Conservation (phyloP, 1,140 invertebrate species). For the Cherax quadricarinatus region DNA sequence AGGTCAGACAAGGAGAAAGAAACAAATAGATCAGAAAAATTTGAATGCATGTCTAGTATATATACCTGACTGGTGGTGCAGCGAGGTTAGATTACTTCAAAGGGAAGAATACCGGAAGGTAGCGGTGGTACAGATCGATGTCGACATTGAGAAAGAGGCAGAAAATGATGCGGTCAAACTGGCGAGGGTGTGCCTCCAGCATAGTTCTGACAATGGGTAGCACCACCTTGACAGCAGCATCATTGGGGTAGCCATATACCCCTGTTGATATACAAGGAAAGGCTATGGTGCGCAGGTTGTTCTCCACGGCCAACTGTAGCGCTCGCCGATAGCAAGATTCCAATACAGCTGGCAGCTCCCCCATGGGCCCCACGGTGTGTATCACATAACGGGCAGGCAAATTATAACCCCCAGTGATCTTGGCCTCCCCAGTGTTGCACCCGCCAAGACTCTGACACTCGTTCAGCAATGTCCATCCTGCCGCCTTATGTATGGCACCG, state of each 20-base stretch:
- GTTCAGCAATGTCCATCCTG: constrained; percentile 82
- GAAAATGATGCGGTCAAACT: constrained; percentile 87
- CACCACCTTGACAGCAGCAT: constrained; percentile 77
- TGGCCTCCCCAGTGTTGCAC: constrained; percentile 87
- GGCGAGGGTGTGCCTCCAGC: constrained; percentile 75
- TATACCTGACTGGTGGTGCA: too few relatives aligned
- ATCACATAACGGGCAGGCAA: constrained; percentile 83
- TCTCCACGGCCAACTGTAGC: constrained; percentile 80
- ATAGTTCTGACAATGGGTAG: constrained; percentile 76
- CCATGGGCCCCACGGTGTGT: constrained; percentile 88
- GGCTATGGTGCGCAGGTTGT: constrained; percentile 83
- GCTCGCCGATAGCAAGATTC: constrained; percentile 84
- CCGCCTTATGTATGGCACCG: constrained; percentile 89
- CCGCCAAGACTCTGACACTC: constrained; percentile 86
- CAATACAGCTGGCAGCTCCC: constrained; percentile 83
- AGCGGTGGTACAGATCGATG: constrained; percentile 84
- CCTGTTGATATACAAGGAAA: constrained; percentile 93
- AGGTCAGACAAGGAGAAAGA: too few relatives aligned
- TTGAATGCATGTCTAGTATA: too few relatives aligned
- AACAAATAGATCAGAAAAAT: too few relatives aligned
- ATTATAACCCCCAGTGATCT: constrained; percentile 87
- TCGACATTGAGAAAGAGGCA: constrained; percentile 87
- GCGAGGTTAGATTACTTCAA: not conserved
- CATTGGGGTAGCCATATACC: constrained; percentile 83
- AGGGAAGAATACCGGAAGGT: constrained; percentile 86